Conservation (phyloP, 2,888 invertebrate genomes). For the Conomelus anceps region DNA sequence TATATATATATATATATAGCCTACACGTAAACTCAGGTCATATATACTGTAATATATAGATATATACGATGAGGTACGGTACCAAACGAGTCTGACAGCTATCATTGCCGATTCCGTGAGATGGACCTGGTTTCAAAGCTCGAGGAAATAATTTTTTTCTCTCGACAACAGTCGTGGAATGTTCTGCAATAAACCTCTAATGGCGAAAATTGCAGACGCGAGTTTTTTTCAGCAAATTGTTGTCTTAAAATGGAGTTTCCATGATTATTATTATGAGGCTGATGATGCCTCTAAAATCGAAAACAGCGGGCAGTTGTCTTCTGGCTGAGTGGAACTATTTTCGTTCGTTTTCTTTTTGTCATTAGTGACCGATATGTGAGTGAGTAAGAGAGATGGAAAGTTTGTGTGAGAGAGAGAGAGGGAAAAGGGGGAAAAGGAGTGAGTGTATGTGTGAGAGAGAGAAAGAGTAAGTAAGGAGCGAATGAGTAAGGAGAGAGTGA, state of each 20-base stretch:
- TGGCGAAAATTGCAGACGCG: neutral
- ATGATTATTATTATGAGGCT: neutral
- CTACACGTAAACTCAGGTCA: no score
- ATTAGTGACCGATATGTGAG: neutral
- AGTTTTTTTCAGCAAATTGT: neutral
- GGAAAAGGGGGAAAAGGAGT: neutral
- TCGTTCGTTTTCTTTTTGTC: neutral
- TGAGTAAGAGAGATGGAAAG: neutral
- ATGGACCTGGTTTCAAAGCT: neutral
- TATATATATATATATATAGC: neutral
- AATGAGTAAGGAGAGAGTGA: neutral
- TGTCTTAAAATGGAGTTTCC: neutral
- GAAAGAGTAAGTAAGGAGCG: neutral
- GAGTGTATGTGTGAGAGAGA: neutral
- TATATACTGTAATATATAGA: no score
- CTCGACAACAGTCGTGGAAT: neutral
- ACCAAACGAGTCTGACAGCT: neutral
- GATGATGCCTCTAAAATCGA: neutral
- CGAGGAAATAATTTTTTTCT: neutral
- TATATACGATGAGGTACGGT: no score
- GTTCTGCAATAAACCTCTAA: neutral
- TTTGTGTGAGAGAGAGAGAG: neutral
- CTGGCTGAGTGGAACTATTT: neutral
- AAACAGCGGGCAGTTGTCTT: neutral
- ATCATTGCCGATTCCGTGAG: neutral